Evolutionary conservation across 2,113 vertebrate species (phyloP).

Genomic region (Bucco capensis): DNA sequence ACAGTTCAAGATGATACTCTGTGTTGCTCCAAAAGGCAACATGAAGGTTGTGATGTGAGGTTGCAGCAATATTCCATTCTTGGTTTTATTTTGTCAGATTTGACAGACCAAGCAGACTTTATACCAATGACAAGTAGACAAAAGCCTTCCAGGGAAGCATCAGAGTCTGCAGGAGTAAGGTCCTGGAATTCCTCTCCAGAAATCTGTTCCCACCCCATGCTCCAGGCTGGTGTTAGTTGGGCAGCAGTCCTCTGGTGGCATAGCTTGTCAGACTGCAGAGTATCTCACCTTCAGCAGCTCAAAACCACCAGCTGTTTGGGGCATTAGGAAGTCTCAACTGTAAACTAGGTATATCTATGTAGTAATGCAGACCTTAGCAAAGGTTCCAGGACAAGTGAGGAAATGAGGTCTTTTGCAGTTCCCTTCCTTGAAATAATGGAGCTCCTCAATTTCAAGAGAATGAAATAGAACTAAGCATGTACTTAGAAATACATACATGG

Average conservation of each 20-base stretch:
- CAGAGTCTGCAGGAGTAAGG: neutral
- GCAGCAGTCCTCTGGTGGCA: neutral
- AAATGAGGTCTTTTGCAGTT: neutral
- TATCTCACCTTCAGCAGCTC: neutral
- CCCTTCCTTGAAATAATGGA: neutral
- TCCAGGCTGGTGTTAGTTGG: neutral
- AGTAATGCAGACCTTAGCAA: neutral
- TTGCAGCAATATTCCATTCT: neutral
- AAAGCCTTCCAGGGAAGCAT: neutral
- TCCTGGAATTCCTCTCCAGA: neutral
- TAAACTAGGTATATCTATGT: neutral
- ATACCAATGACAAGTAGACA: neutral
- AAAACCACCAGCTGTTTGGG: neutral
- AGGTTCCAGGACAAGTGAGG: neutral
- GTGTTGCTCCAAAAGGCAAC: neutral
- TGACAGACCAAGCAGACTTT: neutral
- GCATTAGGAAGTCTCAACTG: neutral
- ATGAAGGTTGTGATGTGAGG: neutral
- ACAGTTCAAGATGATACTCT: neutral
- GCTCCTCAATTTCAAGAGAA: neutral
- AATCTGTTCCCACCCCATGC: neutral
- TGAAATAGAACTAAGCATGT: rapidly evolving
- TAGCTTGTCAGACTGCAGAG: neutral
- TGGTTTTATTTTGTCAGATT: neutral
- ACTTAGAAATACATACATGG: neutral